Conservation (phyloP, 1,140 invertebrate genomes). For the Drosophila truncata region DNA sequence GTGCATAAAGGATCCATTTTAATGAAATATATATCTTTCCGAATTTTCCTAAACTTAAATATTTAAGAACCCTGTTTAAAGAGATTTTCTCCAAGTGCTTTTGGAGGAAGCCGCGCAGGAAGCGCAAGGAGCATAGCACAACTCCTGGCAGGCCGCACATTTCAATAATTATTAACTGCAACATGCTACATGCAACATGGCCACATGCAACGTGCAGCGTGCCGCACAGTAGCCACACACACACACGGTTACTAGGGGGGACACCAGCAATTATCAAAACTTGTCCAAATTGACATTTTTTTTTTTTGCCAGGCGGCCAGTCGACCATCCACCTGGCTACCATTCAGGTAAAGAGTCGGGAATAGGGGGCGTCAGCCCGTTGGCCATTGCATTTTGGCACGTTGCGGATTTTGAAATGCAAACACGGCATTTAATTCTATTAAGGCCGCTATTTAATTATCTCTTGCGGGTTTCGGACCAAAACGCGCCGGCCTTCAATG, state of each 20-base stretch:
- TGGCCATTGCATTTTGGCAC: slow-evolving; percentile 69
- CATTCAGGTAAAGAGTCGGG: slow-evolving; percentile 9
- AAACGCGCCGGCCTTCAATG: slow-evolving; percentile 75
- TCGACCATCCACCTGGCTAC: slow-evolving; percentile 22
- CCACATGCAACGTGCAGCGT: slow-evolving; percentile 65
- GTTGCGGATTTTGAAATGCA: slow-evolving; percentile 82
- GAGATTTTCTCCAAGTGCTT: background rate
- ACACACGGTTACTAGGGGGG: slow-evolving; percentile 30
- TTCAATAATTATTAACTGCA: slow-evolving; percentile 84
- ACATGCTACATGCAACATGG: slow-evolving; percentile 78
- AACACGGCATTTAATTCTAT: slow-evolving; percentile 84
- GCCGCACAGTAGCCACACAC: slow-evolving; percentile 66
- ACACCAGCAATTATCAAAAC: slow-evolving; percentile 79
- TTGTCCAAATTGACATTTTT: slow-evolving; percentile 83
- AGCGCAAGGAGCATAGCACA: slow-evolving; percentile 78
- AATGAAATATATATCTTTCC: background rate
- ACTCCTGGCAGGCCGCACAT: slow-evolving; percentile 79
- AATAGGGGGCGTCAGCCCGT: slow-evolving; percentile 31
- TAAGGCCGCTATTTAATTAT: slow-evolving; percentile 81
- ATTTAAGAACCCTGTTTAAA: background rate
- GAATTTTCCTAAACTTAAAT: background rate
- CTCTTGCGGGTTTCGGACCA: slow-evolving; percentile 56
- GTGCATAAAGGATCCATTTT: background rate
- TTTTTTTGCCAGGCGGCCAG: slow-evolving; percentile 4
- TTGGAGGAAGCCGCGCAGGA: slow-evolving; percentile 75